A percentile compares a stretch with the other conserved stretches of the same genome.
phyloP scores from a whole-genome alignment of 2,888 invertebrate genomes.

The Lampropteryx suffumata region DNA sequence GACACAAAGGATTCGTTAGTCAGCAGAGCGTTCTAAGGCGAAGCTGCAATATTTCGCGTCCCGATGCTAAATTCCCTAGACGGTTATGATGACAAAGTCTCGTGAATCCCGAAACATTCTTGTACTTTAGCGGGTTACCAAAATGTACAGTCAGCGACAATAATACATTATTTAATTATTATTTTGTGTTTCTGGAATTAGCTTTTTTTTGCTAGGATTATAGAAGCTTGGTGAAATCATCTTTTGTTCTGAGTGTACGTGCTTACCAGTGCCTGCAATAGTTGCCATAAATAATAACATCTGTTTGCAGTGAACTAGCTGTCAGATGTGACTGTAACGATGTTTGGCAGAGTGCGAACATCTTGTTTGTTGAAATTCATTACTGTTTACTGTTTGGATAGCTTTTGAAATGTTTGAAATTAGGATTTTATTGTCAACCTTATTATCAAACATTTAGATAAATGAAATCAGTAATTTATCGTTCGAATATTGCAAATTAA shows the following conservation, averaged over 20 bases:
- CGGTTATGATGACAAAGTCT: slow-evolving; percentile 56
- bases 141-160: slow-evolving; percentile 3
- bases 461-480: too few species aligned
- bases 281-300: slow-evolving; percentile 3
- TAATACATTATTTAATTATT: too few species aligned
- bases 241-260: background rate
- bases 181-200: too few species aligned
- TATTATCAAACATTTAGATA: background rate
- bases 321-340: slow-evolving; percentile 1
- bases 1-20: background rate
- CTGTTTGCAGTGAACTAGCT: slow-evolving; percentile 12
- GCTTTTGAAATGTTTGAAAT: slow-evolving; percentile 6
- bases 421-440: slow-evolving; percentile 5
- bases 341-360: slow-evolving; percentile 9
- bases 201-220: too few species aligned
- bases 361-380: slow-evolving; percentile 15
- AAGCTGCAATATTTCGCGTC: slow-evolving; percentile 9
- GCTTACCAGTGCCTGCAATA: background rate
- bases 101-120: slow-evolving; percentile 36
- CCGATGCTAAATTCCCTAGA: slow-evolving; percentile 5
- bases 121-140: slow-evolving; percentile 9
- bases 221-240: background rate
- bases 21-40: background rate
- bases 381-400: slow-evolving; percentile 6
- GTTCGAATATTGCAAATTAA: too few species aligned